Conservation (phyloP, 2,888 invertebrate species). For the Cheilosia variabilis region DNA sequence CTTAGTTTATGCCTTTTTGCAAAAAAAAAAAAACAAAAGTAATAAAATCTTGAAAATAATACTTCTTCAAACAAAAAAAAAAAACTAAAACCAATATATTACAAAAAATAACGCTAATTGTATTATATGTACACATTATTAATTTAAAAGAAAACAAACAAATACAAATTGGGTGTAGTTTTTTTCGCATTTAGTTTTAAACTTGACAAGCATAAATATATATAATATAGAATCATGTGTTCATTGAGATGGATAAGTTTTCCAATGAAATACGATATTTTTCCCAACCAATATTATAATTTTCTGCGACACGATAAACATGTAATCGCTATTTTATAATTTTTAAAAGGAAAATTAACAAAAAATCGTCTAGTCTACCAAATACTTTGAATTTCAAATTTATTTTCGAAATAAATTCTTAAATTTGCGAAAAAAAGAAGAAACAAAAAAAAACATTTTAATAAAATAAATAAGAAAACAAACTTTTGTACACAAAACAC, state of each 20-base stretch:
- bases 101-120: conserved; percentile 61
- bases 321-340: conserved; percentile 44
- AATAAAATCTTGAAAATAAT: conserved; percentile 43
- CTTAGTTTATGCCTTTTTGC: conserved; percentile 65
- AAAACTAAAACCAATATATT: conserved; percentile 27
- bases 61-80: conserved; percentile 43
- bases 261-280: conserved; percentile 61
- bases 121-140: conserved; percentile 70
- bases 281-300: neutral
- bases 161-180: conserved; percentile 62
- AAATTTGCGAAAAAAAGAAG: conserved; percentile 47
- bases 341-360: conserved; percentile 19
- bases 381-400: conserved; percentile 45
- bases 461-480: conserved; percentile 58
- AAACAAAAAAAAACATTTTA: conserved; percentile 23
- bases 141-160: conserved; percentile 31
- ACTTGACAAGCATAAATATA: conserved; percentile 33
- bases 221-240: conserved; percentile 69
- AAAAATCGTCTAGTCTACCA: conserved; percentile 73
- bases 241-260: conserved; percentile 73
- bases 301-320: conserved; percentile 31
- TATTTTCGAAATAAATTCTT: conserved; percentile 46
- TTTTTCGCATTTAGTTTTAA: conserved; percentile 59
- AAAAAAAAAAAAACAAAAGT: conserved; percentile 29
- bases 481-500: conserved; percentile 72